Conservation (phyloP, 1,140 invertebrate species). For the Megalopta genalis region DNA sequence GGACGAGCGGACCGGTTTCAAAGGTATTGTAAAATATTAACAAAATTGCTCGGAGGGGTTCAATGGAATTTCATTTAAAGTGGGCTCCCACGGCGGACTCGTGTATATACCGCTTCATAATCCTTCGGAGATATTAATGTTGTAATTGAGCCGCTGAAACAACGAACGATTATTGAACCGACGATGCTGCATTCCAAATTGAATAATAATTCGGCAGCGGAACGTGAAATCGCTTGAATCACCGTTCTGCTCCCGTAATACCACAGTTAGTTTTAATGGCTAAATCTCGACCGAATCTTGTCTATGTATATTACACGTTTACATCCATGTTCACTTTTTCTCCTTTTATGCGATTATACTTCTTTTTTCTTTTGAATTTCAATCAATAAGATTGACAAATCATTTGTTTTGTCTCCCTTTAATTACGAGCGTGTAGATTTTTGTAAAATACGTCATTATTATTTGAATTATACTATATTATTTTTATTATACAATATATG, state of each 20-base stretch:
- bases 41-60: neutral
- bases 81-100: neutral
- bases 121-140: neutral
- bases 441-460: too few relatives aligned
- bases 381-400: too few relatives aligned
- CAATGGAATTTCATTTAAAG: neutral
- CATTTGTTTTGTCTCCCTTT: too few relatives aligned
- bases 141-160: constrained; percentile 13
- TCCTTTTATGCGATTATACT: too few relatives aligned
- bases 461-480: too few relatives aligned
- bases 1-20: neutral
- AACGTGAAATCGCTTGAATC: neutral
- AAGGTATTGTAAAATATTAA: constrained; percentile 2
- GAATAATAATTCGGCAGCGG: neutral
- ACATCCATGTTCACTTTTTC: too few relatives aligned
- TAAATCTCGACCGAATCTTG: too few relatives aligned
- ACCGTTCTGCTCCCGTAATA: neutral
- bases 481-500: too few relatives aligned
- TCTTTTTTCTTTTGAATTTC: too few relatives aligned
- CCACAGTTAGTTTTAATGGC: too few relatives aligned
- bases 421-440: too few relatives aligned
- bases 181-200: neutral
- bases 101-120: neutral
- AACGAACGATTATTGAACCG: neutral
- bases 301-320: too few relatives aligned